Evolutionary conservation across 2,888 invertebrate species (phyloP), one percentile per base, ranked within the genome.

Genomic region (Pollenia angustigena): DNA sequence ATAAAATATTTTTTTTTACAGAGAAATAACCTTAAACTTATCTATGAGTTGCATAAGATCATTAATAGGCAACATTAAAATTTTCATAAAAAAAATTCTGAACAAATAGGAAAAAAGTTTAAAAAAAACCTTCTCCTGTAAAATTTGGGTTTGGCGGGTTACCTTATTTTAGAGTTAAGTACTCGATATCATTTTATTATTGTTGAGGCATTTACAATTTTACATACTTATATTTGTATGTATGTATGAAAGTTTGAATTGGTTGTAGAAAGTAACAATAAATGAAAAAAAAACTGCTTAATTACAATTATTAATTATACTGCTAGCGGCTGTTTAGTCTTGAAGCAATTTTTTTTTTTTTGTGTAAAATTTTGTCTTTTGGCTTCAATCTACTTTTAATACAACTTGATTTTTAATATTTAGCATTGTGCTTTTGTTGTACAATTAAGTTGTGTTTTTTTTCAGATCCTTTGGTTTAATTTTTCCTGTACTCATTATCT

Each of bases 301-400:
- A 88, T 88, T 88, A 87, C 85, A 81, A 72, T 88, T 85, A 85
- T 85, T 88, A 88, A 88, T 88, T 87, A 87, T 74, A 81, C 48
- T 50, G 64, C 85, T 72, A 82, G 80, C 48, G 80, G 85, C 87
- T 79, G 62, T 64, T 10, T 44, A 44, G 56, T 78, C 56, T 75
- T 84, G 44, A 58, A 74, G 56, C 54, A 44, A 7, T 72, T 60
- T 42, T 32, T 10, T 44, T 40, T 48, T 50, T 50, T n/a, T 32
- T 50, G 0, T 16, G 32, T 32, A 32, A 32, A 32, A 46, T 54
- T 16, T 48, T 50, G 50, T 23, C n/a, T 18, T 48, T 78, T 40
- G 4, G 32, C 50, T 72, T 68, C 42, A 72, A 85, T 83, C 68
- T 82, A 74, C 52, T 72, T 78, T 44, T 56, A 76, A 81, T 72